Conservation (phyloP, 2,797 vertebrate genomes). For the Sciurus vulgaris region DNA sequence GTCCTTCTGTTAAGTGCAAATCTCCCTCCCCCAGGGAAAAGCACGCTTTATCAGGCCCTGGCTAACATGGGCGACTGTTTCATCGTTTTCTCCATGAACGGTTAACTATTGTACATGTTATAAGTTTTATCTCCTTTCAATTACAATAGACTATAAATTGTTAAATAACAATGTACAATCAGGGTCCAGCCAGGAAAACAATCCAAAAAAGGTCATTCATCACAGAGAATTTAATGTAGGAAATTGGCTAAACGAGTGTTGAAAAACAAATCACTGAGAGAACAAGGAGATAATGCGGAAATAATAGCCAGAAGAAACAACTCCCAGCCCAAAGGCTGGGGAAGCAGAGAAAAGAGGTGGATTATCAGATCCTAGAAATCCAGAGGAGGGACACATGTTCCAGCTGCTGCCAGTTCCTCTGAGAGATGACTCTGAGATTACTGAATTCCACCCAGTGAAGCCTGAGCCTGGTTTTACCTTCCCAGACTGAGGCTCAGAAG, state of each 20-base stretch:
- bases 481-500: neutral
- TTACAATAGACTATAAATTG: neutral
- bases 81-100: conserved; percentile 20
- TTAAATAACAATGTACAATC: conserved; percentile 30
- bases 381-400: too few relatives aligned
- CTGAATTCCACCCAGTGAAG: neutral
- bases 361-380: neutral
- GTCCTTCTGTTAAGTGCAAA: neutral
- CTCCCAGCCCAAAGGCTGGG: neutral
- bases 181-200: conserved; percentile 51
- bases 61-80: neutral
- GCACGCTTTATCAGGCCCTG: neutral
- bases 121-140: conserved; percentile 43
- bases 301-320: neutral
- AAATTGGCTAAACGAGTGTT: conserved; percentile 6
- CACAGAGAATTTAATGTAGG: conserved; percentile 34
- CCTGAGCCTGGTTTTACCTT: neutral
- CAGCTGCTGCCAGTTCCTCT: neutral
- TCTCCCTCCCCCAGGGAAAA: neutral
- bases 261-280: neutral
- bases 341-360: neutral
- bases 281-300: neutral
- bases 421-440: neutral
- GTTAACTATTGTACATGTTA: neutral
- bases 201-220: conserved; percentile 58